Evolutionary conservation across 1,140 invertebrate species (phyloP), one percentile per base, ranked within the genome.

Genomic region (Rhopalosiphum maidis): DNA sequence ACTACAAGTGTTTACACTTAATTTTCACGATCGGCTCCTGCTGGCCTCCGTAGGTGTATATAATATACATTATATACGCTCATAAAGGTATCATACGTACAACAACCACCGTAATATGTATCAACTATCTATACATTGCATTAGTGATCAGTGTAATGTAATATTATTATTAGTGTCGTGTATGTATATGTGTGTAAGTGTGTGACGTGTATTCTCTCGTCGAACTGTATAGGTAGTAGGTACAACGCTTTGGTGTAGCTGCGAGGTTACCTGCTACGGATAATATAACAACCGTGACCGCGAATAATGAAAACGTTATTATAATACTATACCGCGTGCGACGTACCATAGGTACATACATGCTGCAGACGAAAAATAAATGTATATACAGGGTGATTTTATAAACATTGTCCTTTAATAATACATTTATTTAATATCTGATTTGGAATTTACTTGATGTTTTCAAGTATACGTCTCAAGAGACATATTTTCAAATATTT

Each of bases 301-400:
- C 60, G 60, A 77, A 77, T 77, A 18, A 77, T 77, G 60, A 77
- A 77, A n/a, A 77, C 60, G n/a, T n/a, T 77, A 77, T 77, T 77
- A 77, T 18, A n/a, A n/a, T 77, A 77, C 15, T 77, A n/a, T 68
- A 68, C 11, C 1, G 11, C 11, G 11, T 11, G 30, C 60, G 60
- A 51, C 48, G 48, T 51, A 51, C 15, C 21, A 18, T 18, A n/a
- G n/a, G n/a, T n/a, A n/a, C n/a, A 46, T 46, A 60, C 30, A 54
- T 22, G 23, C 54, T 54, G 30, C 30, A n/a, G 25, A 60, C 55
- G 23, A n/a, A 60, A 4, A 25, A 25, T 25, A 60, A 23, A 60
- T 60, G 1, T 2, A 60, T 25, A 5, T n/a, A 68, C 60, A 68
- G 60, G 4, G 15, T 35, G 60, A n/a, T 77, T 77, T 54, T 51